Conservation (phyloP, 2,797 vertebrate species). For the Gymnoscopelus braueri region DNA sequence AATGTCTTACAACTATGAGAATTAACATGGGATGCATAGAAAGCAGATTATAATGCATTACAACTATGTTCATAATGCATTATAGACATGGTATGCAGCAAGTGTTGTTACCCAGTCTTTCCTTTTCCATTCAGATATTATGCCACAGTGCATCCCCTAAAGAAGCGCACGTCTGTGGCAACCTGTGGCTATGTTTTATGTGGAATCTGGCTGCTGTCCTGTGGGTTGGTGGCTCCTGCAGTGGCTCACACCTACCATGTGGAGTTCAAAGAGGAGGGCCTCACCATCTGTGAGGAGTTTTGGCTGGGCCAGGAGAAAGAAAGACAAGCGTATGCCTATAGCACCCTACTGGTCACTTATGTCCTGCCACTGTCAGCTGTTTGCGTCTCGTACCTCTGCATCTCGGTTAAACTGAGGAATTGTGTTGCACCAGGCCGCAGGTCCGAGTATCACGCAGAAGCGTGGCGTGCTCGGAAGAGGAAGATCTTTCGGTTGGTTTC, state of each 20-base stretch:
- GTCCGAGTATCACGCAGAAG: conserved; percentile 74
- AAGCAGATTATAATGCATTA: too few species aligned
- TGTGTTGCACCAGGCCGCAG: conserved; percentile 77
- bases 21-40: too few species aligned
- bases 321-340: conserved; percentile 83
- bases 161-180: conserved; percentile 82
- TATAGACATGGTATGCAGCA: too few species aligned
- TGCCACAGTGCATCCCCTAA: conserved; percentile 86
- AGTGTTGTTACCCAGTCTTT: background rate
- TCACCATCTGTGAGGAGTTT: conserved; percentile 89
- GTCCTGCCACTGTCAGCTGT: conserved; percentile 86
- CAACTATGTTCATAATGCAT: too few species aligned
- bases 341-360: conserved; percentile 86
- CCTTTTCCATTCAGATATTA: conserved; percentile 77
- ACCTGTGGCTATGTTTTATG: conserved; percentile 78
- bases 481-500: conserved; percentile 87
- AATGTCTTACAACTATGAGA: too few species aligned
- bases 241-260: conserved; percentile 87
- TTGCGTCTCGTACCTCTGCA: conserved; percentile 86
- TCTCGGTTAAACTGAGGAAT: conserved; percentile 85
- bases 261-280: conserved; percentile 84
- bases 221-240: conserved; percentile 82
- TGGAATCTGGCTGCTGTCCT: conserved; percentile 87
- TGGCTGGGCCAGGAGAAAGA: conserved; percentile 84
- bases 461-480: conserved; percentile 81